These are phyloP conservation scores for Pseudoatta argentina DNA, from an alignment of 1,140 invertebrate genomes.

Conservation along the genomic window DNA sequence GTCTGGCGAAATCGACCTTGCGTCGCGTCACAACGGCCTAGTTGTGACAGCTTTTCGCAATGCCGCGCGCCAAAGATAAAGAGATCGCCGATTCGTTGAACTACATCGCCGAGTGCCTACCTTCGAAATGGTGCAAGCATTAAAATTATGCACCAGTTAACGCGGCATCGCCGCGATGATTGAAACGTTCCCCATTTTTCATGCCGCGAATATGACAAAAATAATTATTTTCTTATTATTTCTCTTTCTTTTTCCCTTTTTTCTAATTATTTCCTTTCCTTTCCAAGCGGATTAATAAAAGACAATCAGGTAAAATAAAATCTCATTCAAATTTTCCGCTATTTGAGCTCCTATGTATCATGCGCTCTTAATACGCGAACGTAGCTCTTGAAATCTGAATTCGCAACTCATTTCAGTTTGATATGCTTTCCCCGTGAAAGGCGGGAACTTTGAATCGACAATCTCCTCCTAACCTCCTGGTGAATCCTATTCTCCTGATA, in stretches of 20 bases:
- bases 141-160: conserved; percentile 3
- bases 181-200: background rate
- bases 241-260: background rate
- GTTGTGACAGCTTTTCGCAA: conserved; percentile 42
- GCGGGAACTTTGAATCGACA: background rate
- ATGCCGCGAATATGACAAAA: background rate
- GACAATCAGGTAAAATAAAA: background rate
- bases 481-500: background rate
- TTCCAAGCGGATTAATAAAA: background rate
- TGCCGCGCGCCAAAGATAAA: conserved; percentile 8
- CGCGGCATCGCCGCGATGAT: background rate
- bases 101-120: background rate
- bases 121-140: conserved; percentile 8
- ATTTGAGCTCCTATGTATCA: background rate
- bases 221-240: background rate
- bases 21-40: conserved; percentile 17
- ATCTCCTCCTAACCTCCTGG: background rate
- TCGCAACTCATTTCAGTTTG: background rate
- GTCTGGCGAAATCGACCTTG: conserved; percentile 52
- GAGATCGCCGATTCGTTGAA: background rate
- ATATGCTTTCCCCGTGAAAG: background rate
- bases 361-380: conserved; percentile 6
- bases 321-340: conserved; percentile 1
- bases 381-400: conserved; percentile 5
- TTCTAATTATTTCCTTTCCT: background rate